A percentile compares a stretch with the other conserved stretches of the same genome.
phyloP scores from a whole-genome alignment of 2,888 invertebrate species.

The Galeruca laticollis region DNA sequence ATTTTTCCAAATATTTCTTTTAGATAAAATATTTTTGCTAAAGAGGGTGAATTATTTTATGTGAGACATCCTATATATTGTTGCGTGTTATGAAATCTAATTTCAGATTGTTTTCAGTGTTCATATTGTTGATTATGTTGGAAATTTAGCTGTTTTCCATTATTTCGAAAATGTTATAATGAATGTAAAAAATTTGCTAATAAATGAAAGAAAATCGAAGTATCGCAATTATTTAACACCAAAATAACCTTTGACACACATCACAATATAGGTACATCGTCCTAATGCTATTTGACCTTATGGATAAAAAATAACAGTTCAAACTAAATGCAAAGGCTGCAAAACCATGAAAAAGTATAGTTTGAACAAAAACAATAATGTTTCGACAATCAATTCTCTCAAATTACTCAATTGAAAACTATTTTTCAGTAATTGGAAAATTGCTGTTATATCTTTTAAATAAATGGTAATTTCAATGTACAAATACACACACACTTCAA shows the following conservation, averaged over 20 bases:
- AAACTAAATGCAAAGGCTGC: too few relatives aligned
- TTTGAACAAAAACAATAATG: background rate
- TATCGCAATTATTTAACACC: background rate
- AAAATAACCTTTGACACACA: background rate
- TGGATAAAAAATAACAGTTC: too few relatives aligned
- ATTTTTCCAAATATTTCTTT: too few relatives aligned
- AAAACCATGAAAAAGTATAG: too few relatives aligned
- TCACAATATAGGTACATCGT: too few relatives aligned
- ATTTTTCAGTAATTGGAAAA: too few relatives aligned
- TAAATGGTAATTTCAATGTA: too few relatives aligned
- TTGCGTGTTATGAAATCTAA: constrained; percentile 1
- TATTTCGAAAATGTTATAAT: constrained; percentile 45
- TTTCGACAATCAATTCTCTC: too few relatives aligned
- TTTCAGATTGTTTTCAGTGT: constrained; percentile 7
- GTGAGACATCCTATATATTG: background rate
- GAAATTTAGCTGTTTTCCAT: constrained; percentile 34
- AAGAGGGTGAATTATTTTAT: background rate
- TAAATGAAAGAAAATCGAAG: constrained; percentile 27
- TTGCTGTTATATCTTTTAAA: too few relatives aligned
- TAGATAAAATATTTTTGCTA: background rate
- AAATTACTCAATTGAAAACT: too few relatives aligned
- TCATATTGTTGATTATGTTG: constrained; percentile 23
- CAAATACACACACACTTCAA: too few relatives aligned
- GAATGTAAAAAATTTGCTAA: constrained; percentile 41
- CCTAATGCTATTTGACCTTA: too few relatives aligned